phyloP scores from a whole-genome alignment of 2,888 invertebrate genomes.

The Melolontha melolontha region DNA sequence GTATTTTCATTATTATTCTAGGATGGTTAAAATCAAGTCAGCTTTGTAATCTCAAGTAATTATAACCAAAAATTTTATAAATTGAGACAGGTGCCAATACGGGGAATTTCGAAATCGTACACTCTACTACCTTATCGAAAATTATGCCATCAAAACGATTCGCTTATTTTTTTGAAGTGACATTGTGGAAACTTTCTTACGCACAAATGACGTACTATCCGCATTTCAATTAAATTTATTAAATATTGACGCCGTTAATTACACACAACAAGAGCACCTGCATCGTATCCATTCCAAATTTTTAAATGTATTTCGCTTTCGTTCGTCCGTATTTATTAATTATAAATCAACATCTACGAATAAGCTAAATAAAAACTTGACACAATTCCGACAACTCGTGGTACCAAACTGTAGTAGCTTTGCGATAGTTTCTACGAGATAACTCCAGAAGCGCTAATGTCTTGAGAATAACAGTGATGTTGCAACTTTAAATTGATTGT shows the following conservation, averaged over 20 bases:
- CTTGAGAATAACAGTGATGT: no score
- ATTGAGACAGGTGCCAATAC: no score
- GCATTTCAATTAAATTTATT: slow-evolving; percentile 30
- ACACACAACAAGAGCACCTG: slow-evolving; percentile 14
- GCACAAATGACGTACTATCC: slow-evolving; percentile 6
- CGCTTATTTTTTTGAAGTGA: background rate
- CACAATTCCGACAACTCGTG: background rate
- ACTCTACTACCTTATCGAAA: no score
- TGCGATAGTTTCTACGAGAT: slow-evolving; percentile 7
- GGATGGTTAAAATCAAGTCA: no score
- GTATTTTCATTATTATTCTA: no score
- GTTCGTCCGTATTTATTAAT: background rate
- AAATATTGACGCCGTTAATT: slow-evolving; percentile 32
- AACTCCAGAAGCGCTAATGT: background rate
- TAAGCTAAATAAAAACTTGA: slow-evolving; percentile 4
- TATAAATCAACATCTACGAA: background rate
- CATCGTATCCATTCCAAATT: background rate
- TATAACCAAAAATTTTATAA: no score
- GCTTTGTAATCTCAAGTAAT: no score
- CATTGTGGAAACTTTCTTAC: slow-evolving; percentile 21
- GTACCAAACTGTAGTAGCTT: slow-evolving; percentile 1
- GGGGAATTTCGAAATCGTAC: no score
- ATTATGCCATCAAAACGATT: no score
- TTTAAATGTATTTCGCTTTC: slow-evolving; percentile 15
- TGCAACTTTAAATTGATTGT: slow-evolving; percentile 2